phyloP scores from a whole-genome alignment of 2,113 vertebrate species.

The Epinephelus moara region DNA sequence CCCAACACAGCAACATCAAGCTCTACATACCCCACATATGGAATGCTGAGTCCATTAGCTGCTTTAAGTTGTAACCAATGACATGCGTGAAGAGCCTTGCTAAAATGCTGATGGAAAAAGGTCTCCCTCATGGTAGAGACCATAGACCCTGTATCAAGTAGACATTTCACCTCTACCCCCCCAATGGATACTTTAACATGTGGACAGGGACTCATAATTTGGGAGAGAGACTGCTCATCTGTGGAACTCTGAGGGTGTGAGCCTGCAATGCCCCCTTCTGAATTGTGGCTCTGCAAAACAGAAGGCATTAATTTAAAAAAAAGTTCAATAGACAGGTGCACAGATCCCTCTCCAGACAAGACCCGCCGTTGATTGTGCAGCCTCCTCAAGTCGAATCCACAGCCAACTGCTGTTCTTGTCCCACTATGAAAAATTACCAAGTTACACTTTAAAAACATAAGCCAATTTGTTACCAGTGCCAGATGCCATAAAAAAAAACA shows the following conservation, averaged over 20 bases:
- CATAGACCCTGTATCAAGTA: neutral
- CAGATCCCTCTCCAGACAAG: too few species aligned
- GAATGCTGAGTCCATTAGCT: neutral
- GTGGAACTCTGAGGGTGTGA: neutral
- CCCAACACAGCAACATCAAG: neutral
- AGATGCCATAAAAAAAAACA: too few species aligned
- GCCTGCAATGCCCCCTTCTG: neutral
- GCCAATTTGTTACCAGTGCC: too few species aligned
- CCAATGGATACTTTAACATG: neutral
- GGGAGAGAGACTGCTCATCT: neutral
- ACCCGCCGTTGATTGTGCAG: too few species aligned
- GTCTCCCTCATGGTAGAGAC: neutral
- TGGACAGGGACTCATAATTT: neutral
- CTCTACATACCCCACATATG: neutral
- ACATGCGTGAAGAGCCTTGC: neutral
- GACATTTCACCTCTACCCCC: too few species aligned
- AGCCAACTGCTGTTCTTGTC: too few species aligned
- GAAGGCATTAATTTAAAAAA: neutral
- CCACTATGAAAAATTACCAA: too few species aligned
- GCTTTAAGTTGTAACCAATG: neutral
- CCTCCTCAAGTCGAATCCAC: too few species aligned
- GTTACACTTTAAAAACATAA: too few species aligned
- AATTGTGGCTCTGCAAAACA: neutral
- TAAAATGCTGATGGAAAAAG: neutral
- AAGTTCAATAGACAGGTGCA: too few species aligned